phyloP scores from a whole-genome alignment of 2,113 vertebrate genomes.

The Naja naja region DNA sequence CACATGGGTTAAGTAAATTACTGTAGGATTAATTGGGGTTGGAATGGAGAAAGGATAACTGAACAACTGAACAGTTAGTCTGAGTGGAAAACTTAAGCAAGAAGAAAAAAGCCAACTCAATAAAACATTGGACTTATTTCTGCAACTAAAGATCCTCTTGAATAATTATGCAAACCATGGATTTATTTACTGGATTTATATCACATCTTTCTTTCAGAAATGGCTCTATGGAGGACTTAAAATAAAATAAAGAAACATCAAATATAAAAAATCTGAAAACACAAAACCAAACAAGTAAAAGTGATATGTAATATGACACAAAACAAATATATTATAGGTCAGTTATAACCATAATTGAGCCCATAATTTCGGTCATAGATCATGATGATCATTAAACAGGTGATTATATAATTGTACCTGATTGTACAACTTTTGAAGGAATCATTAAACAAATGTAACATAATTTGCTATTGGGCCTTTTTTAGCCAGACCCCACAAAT shows the following conservation, averaged over 20 bases:
- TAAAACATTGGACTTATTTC: neutral
- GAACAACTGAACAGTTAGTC: neutral
- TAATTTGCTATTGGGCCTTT: neutral
- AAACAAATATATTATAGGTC: neutral
- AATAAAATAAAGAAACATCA: neutral
- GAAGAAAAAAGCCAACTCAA: neutral
- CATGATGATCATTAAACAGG: neutral
- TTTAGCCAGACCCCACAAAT: neutral
- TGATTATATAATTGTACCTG: neutral
- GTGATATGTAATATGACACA: neutral
- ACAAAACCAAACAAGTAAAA: neutral
- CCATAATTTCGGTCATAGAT: neutral
- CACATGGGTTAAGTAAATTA: neutral
- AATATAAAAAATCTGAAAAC: neutral
- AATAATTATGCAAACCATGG: neutral
- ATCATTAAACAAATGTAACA: neutral
- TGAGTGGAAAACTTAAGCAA: accelerated
- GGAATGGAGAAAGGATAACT: neutral
- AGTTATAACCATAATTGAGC: neutral
- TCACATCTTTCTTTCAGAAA: neutral
- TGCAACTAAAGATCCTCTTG: neutral
- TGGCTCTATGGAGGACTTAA: neutral
- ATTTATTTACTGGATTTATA: neutral
- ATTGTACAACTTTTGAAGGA: neutral
- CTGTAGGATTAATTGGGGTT: neutral